Percentiles rank a stretch among this genome's conserved stretches.
phyloP scores from a whole-genome alignment of 2,797 vertebrate species.

The Rachycentron canadum region DNA sequence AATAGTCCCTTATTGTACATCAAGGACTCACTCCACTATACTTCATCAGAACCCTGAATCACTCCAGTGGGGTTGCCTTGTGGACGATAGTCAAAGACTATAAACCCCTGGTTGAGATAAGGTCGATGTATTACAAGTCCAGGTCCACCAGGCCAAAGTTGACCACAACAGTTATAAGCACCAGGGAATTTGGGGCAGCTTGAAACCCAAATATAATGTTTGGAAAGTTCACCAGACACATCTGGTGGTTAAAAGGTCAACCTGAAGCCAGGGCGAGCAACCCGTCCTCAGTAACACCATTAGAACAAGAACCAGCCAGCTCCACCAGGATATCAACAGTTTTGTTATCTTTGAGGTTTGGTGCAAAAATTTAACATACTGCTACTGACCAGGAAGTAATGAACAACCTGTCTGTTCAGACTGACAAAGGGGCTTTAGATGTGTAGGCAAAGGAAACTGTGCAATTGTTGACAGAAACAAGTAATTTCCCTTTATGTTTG shows the following conservation, averaged over 20 bases:
- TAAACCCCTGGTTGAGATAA: not conserved
- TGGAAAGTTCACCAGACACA: not conserved
- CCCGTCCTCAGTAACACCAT: no score
- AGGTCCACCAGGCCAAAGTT: no score
- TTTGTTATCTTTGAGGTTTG: not conserved
- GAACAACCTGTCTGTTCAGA: not conserved
- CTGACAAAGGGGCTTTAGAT: not conserved
- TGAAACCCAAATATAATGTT: no score
- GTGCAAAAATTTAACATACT: not conserved
- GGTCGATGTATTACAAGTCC: no score
- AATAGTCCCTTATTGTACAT: conserved; percentile 5
- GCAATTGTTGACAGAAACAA: not conserved
- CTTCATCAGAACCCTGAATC: not conserved
- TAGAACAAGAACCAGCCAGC: no score
- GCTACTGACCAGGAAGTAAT: not conserved
- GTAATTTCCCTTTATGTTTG: not conserved
- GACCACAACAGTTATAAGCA: no score
- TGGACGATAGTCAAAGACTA: not conserved
- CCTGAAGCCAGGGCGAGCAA: no score
- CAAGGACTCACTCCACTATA: not conserved
- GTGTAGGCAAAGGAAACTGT: not conserved
- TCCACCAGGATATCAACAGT: not conserved
- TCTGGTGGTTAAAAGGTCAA: no score
- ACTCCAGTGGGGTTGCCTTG: not conserved
- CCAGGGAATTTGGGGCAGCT: no score